A percentile compares a stretch with the other conserved stretches of the same genome.
Conservation (phyloP, 2,888 invertebrate genomes). For the Ganaspis brasiliensis region DNA sequence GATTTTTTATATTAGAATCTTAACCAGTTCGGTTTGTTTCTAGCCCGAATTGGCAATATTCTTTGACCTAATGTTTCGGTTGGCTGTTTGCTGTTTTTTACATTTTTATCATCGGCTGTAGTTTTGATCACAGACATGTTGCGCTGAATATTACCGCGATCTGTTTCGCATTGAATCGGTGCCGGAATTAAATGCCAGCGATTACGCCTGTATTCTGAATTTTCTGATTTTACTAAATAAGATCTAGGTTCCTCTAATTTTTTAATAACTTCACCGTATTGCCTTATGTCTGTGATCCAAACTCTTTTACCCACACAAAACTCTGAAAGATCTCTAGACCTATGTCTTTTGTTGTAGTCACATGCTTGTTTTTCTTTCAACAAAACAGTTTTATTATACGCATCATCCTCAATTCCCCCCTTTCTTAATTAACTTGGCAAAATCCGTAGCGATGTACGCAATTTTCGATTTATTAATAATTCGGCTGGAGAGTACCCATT, state of each 20-base stretch:
- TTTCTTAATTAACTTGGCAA: not conserved
- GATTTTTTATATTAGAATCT: no score
- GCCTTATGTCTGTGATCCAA: slow-evolving; percentile 63
- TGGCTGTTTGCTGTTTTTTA: not conserved
- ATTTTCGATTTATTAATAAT: slow-evolving; percentile 50
- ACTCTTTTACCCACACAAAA: slow-evolving; percentile 59
- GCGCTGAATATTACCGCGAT: not conserved
- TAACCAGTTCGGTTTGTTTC: no score
- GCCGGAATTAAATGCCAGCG: slow-evolving; percentile 25
- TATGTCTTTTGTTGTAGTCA: slow-evolving; percentile 57
- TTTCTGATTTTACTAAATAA: slow-evolving; percentile 22
- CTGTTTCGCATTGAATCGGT: not conserved
- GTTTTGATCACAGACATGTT: slow-evolving; percentile 4
- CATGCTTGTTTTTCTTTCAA: slow-evolving; percentile 49
- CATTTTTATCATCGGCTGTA: no score
- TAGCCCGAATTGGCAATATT: not conserved
- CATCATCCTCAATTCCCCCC: not conserved
- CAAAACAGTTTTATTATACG: not conserved
- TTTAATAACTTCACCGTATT: slow-evolving; percentile 35
- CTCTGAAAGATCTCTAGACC: slow-evolving; percentile 52
- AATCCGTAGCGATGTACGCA: slow-evolving; percentile 23
- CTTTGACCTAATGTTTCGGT: not conserved
- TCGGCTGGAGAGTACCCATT: slow-evolving; percentile 56
- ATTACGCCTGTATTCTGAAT: slow-evolving; percentile 7
- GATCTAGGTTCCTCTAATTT: slow-evolving; percentile 35